phyloP scores from a whole-genome alignment of 2,113 vertebrate genomes.

The Saguinus imperator region DNA sequence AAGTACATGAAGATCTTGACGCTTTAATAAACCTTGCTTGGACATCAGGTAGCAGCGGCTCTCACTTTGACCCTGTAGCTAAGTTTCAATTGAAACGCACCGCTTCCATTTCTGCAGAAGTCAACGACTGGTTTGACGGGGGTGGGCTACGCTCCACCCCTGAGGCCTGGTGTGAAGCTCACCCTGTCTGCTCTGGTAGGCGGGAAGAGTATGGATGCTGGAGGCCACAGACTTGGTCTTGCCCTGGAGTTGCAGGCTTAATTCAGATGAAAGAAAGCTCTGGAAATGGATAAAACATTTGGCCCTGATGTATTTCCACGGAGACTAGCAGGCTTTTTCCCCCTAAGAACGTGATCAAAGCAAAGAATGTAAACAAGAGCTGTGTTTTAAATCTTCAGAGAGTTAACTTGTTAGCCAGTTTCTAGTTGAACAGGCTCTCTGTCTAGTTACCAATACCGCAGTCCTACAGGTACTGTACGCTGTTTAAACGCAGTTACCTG shows the following conservation, averaged over 20 bases:
- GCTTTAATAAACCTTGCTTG: constrained; percentile 95
- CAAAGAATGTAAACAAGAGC: constrained; percentile 88
- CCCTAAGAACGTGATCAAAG: constrained; percentile 84
- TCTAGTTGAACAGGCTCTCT: constrained; percentile 86
- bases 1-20: constrained; percentile 93
- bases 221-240: constrained; percentile 96
- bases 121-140: neutral
- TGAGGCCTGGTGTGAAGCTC: constrained; percentile 89
- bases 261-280: constrained; percentile 73
- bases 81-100: constrained; percentile 95
- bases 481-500: neutral
- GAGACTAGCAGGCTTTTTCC: constrained; percentile 89
- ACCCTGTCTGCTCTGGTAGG: constrained; percentile 92
- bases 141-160: neutral
- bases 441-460: neutral
- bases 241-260: constrained; percentile 96
- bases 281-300: constrained; percentile 85
- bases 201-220: constrained; percentile 94
- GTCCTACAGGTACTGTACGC: neutral
- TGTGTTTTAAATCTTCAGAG: constrained; percentile 86
- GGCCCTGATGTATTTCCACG: constrained; percentile 93
- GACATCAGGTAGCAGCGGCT: constrained; percentile 95
- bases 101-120: constrained; percentile 89
- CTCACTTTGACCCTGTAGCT: constrained; percentile 94
- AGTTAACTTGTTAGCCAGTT: constrained; percentile 85